These are phyloP conservation scores for Aphaenogaster ashmeadi DNA, from an alignment of 1,140 invertebrate genomes.

Conservation along the genomic window DNA sequence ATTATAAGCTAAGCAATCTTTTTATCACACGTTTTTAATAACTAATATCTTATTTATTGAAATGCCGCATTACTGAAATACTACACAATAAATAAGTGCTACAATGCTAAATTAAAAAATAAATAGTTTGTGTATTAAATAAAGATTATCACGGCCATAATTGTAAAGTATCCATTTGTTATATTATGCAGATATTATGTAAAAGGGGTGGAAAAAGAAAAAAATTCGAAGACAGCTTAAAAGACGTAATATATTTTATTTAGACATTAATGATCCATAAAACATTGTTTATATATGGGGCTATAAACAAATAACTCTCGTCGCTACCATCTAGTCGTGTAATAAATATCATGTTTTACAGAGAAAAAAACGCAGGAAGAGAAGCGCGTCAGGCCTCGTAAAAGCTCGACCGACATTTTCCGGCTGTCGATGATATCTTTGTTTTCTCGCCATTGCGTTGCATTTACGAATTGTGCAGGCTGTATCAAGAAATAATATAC, in stretches of 20 bases:
- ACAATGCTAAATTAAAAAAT: neutral
- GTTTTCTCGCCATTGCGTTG: slow-evolving; percentile 1
- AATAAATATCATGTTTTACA: slow-evolving; percentile 67
- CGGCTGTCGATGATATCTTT: slow-evolving; percentile 23
- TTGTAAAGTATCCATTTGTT: neutral
- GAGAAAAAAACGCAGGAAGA: slow-evolving; percentile 72
- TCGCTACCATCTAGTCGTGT: slow-evolving; percentile 72
- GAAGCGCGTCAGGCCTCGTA: slow-evolving; percentile 55
- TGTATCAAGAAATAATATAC: slow-evolving; percentile 13
- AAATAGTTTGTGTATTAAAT: neutral
- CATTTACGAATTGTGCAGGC: slow-evolving; percentile 54
- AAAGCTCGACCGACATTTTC: slow-evolving; percentile 56
- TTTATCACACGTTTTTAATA: neutral
- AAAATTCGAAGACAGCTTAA: slow-evolving; percentile 69
- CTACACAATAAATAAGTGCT: neutral
- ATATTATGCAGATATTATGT: neutral
- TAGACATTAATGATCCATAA: slow-evolving; percentile 83
- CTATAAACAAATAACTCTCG: slow-evolving; percentile 82
- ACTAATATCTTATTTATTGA: slow-evolving; percentile 1
- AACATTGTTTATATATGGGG: slow-evolving; percentile 81
- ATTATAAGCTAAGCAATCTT: neutral
- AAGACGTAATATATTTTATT: slow-evolving; percentile 84
- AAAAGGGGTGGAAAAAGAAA: neutral
- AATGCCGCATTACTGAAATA: neutral
- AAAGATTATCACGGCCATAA: neutral